These are phyloP conservation scores for Sinonovacula constricta DNA, from an alignment of 1,140 invertebrate genomes.

Conservation along the genomic window DNA sequence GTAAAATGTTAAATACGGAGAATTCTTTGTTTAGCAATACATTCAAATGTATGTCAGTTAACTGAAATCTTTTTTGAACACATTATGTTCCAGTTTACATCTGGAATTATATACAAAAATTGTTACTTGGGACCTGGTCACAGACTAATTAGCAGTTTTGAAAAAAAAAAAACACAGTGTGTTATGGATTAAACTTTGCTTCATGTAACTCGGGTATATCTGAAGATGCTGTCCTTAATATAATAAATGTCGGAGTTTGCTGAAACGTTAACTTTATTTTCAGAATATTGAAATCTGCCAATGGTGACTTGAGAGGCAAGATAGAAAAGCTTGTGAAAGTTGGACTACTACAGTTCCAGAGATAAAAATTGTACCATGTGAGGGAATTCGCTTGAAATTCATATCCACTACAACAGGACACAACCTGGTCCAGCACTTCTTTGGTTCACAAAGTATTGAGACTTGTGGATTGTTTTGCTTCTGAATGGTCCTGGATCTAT, in stretches of 20 bases:
- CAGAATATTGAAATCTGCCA: conserved; percentile 29
- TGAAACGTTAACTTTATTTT: too few species aligned
- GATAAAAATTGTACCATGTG: too few species aligned
- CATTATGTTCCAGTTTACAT: neutral
- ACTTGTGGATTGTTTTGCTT: too few species aligned
- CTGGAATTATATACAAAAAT: neutral
- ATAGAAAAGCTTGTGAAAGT: conserved; percentile 28
- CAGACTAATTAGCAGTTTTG: neutral
- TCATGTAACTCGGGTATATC: too few species aligned
- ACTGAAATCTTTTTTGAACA: neutral
- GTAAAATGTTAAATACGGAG: conserved; percentile 53
- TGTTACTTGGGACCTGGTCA: neutral
- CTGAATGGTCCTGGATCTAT: too few species aligned
- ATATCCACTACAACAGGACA: too few species aligned
- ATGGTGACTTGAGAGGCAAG: conserved; percentile 13
- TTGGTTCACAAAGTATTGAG: too few species aligned
- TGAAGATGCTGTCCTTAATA: too few species aligned
- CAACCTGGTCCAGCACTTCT: too few species aligned
- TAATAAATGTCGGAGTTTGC: too few species aligned
- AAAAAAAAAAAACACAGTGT: neutral
- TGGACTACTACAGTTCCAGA: conserved; percentile 35
- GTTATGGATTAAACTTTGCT: neutral
- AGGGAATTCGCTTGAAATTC: too few species aligned
- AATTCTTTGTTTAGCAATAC: neutral
- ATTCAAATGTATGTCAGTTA: neutral